Conservation (phyloP, 2,888 invertebrate species). For the Scaptomyza caliginosa region DNA sequence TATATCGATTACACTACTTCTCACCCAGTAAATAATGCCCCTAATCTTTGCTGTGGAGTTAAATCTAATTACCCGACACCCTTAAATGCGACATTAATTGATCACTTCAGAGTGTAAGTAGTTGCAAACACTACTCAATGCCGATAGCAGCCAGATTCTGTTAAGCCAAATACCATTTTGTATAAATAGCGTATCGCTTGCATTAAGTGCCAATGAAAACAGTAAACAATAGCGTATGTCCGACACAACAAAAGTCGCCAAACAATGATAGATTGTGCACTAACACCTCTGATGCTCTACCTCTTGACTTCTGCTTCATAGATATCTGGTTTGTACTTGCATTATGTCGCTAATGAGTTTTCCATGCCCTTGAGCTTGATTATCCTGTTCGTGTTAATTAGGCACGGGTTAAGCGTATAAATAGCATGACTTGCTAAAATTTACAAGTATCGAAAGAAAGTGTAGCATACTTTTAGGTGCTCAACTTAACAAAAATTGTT, state of each 20-base stretch:
- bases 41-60: constrained; percentile 49
- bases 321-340: not conserved
- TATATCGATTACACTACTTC: constrained; percentile 9
- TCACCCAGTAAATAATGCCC: constrained; percentile 12
- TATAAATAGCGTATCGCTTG: not conserved
- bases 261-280: constrained; percentile 16
- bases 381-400: constrained; percentile 52
- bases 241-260: constrained; percentile 4
- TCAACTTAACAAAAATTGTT: not conserved
- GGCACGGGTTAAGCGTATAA: constrained; percentile 4
- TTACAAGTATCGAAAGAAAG: not conserved
- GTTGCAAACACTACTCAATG: not conserved
- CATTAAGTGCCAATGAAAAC: constrained; percentile 11
- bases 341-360: constrained; percentile 39
- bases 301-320: not conserved
- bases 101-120: constrained; percentile 20
- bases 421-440: constrained; percentile 25
- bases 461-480: constrained; percentile 31
- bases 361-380: constrained; percentile 25
- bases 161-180: not conserved
- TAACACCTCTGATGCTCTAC: constrained; percentile 10
- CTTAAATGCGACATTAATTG: constrained; percentile 40
- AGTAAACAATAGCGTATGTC: constrained; percentile 19
- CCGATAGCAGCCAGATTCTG: not conserved
- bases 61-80: constrained; percentile 29